Evolutionary conservation across 37 sponge, comb jelly and placozoan genomes (phyloP).

Genomic region (Halichondria panicea): DNA sequence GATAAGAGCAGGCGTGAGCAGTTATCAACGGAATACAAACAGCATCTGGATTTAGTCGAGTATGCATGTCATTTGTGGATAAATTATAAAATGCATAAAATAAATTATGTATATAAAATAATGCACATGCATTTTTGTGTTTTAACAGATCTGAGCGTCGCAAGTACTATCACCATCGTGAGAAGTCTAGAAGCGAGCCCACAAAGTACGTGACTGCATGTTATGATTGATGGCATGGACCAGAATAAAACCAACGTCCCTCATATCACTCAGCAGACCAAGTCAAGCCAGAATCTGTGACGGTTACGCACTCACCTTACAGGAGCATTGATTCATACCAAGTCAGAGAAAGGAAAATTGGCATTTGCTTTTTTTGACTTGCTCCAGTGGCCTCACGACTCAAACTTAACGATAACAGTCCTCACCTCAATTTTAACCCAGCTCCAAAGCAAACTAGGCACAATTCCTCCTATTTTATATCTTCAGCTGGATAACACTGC

Average conservation of each 20-base stretch:
- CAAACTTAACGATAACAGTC: constrained; percentile 27
- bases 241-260: constrained; percentile 61
- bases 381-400: constrained; percentile 54
- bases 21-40: constrained; percentile 20
- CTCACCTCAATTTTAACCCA: neutral
- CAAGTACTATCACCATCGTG: constrained; percentile 54
- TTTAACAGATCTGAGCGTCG: constrained; percentile 32
- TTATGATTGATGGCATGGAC: constrained; percentile 75
- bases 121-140: neutral
- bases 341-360: constrained; percentile 16
- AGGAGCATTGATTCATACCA: constrained; percentile 29
- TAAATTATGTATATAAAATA: neutral
- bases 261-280: constrained; percentile 1
- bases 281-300: constrained; percentile 38
- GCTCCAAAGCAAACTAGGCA: neutral
- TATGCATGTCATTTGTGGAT: constrained; percentile 7
- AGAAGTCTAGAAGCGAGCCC: constrained; percentile 50
- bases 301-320: constrained; percentile 59
- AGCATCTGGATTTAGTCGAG: constrained; percentile 47
- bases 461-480: constrained; percentile 22
- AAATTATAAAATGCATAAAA: neutral
- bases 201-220: constrained; percentile 47
- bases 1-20: constrained; percentile 8
- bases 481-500: constrained; percentile 39
- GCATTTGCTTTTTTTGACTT: constrained; percentile 29